These are phyloP conservation scores for Chloroceryle amazona DNA, from an alignment of 2,797 vertebrate genomes.

Conservation along the genomic window DNA sequence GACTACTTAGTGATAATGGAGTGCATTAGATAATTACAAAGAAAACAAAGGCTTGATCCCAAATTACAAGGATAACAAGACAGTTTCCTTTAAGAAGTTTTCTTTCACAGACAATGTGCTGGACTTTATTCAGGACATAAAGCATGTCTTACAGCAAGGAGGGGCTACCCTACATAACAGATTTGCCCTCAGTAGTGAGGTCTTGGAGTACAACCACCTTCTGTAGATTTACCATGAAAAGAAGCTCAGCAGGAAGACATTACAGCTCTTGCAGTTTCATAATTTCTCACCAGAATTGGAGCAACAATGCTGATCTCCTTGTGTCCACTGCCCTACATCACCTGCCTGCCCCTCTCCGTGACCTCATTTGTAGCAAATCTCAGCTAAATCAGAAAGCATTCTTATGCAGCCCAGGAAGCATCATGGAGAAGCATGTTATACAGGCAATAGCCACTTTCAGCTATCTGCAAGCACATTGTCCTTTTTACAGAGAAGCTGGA, in stretches of 20 bases:
- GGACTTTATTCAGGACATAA: background rate
- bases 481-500: background rate
- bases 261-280: background rate
- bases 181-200: background rate
- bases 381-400: background rate
- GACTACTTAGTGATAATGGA: background rate
- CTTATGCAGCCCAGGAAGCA: background rate
- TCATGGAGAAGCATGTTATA: background rate
- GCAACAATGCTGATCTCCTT: background rate
- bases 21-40: background rate
- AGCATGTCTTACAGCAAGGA: background rate
- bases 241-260: background rate
- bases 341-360: background rate
- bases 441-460: background rate
- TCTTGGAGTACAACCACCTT: background rate
- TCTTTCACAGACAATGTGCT: background rate
- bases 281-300: background rate
- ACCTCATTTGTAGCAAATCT: background rate
- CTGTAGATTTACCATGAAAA: background rate
- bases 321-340: background rate
- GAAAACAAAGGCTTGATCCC: background rate
- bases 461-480: background rate
- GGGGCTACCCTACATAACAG: background rate
- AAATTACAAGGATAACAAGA: background rate
- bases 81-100: background rate